Evolutionary conservation across 2,888 invertebrate genomes (phyloP).

Genomic region (Philereme transversata): DNA sequence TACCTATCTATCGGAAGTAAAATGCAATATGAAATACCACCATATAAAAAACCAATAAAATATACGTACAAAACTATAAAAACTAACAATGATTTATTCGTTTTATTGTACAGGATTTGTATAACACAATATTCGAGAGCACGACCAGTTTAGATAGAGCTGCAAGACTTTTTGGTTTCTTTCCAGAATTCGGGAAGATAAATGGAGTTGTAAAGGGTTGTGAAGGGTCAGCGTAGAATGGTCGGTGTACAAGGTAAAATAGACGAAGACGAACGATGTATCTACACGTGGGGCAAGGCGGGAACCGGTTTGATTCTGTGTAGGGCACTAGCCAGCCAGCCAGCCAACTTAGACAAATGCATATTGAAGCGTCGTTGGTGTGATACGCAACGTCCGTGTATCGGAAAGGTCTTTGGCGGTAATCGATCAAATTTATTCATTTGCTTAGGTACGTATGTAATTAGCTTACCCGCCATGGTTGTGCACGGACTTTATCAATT

Average conservation of each 20-base stretch:
- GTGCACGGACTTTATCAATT: too few relatives aligned
- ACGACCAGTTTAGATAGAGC: slow-evolving; percentile 18
- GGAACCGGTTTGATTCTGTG: slow-evolving; percentile 63
- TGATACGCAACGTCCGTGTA: too few relatives aligned
- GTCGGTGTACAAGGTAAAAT: slow-evolving; percentile 57
- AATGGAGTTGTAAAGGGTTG: slow-evolving; percentile 27
- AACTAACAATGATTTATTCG: slow-evolving; percentile 32
- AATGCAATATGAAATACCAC: too few relatives aligned
- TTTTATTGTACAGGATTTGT: slow-evolving; percentile 32
- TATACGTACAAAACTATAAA: not conserved
- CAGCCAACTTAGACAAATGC: slow-evolving; percentile 4
- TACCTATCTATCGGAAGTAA: too few relatives aligned
- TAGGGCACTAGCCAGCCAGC: slow-evolving; percentile 21
- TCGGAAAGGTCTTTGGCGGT: too few relatives aligned
- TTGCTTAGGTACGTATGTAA: too few relatives aligned
- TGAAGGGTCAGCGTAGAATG: slow-evolving; percentile 42
- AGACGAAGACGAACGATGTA: slow-evolving; percentile 77
- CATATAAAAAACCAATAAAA: not conserved
- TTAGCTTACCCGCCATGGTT: too few relatives aligned
- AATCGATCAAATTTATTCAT: too few relatives aligned
- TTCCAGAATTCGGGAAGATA: slow-evolving; percentile 8
- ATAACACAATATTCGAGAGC: slow-evolving; percentile 21
- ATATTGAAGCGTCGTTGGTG: not conserved
- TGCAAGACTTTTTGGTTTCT: slow-evolving; percentile 4
- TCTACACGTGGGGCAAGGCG: slow-evolving; percentile 69